Evolutionary conservation across 2,113 vertebrate species (phyloP), one percentile per base, ranked within the genome.

Genomic region (Pterocles gutturalis): DNA sequence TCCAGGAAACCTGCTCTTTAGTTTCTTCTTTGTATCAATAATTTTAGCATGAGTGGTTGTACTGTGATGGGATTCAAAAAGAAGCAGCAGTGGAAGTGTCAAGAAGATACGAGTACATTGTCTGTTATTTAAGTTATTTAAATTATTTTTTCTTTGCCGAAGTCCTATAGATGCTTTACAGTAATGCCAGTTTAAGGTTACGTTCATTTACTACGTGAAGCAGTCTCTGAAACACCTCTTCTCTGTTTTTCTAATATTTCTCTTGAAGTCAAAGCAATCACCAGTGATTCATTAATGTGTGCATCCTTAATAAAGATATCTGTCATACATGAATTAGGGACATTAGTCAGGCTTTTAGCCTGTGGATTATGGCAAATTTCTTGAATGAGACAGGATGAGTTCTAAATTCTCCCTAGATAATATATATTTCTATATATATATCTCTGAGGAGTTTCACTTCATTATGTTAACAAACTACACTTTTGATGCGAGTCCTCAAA

Each of bases 271-370:
- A 93, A 89, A 95, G 67, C 81, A 76, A 41, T 81, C 77, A 77
- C 61, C 4, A 18, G 60, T 90, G 92, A 91, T 93, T 95, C 87
- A 96, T 85, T 95, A 83, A 54, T 94, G 41, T 90, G 57, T 94
- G 34, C 48, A 60, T 48, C 41, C 38, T 90, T 82, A 91, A 43
- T 93, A 88, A 94, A 87, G 67, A n/a, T 89, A 87, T 24, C 83
- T 87, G 83, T 91, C 69, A 64, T 73, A 67, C 2, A 6, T 55
- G 67, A 87, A 94, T 91, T 96, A 92, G 73, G 83, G 90, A 95
- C 79, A 78, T 96, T 92, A 90, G 36, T 94, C 93, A 95, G 75
- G 88, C 80, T 83, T 94, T 89, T 82, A 83, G 77, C 85, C 55
- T 4, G 2, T 53, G 71, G 57, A 76, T 89, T 86, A 67, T 57